Evolutionary conservation across 37 sponge, comb jelly and placozoan species (phyloP).

Genomic region (Haliclona indistincta): DNA sequence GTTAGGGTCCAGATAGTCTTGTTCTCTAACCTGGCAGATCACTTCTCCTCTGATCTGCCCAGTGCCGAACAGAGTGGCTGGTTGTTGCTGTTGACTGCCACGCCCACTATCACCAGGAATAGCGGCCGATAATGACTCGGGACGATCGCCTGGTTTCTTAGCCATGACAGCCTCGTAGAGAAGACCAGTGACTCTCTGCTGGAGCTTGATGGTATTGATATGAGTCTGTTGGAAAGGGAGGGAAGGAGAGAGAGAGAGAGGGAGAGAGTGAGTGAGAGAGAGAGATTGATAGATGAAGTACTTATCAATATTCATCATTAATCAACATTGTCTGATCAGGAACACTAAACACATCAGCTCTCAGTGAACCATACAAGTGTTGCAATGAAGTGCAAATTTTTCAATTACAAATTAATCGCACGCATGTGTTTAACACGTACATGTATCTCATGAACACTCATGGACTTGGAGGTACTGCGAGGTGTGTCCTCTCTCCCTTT

Average conservation of each 20-base stretch:
- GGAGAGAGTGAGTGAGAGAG: too few species aligned
- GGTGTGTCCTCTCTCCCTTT: not conserved
- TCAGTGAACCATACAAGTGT: too few species aligned
- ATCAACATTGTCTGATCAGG: too few species aligned
- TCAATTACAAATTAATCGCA: too few species aligned
- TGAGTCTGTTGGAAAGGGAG: slow-evolving; percentile 34
- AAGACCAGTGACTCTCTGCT: slow-evolving; percentile 36
- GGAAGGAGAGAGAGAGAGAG: too few species aligned
- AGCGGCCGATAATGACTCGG: slow-evolving; percentile 1
- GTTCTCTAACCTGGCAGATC: slow-evolving; percentile 36
- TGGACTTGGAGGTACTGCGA: slow-evolving; percentile 21
- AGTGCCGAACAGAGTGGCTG: slow-evolving; percentile 69
- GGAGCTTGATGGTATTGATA: slow-evolving; percentile 54
- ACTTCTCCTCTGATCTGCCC: slow-evolving; percentile 53
- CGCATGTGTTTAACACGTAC: too few species aligned
- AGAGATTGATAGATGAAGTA: too few species aligned
- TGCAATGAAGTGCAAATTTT: too few species aligned
- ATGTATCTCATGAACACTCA: slow-evolving; percentile 25
- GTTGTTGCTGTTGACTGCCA: slow-evolving; percentile 18
- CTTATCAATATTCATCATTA: too few species aligned
- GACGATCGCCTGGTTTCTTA: not conserved
- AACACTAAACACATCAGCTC: too few species aligned
- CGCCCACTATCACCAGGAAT: not conserved
- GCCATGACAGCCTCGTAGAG: not conserved
- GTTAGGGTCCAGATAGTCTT: not conserved